Conservation (phyloP, 2,797 vertebrate species). For the Bradypodion pumilum region DNA sequence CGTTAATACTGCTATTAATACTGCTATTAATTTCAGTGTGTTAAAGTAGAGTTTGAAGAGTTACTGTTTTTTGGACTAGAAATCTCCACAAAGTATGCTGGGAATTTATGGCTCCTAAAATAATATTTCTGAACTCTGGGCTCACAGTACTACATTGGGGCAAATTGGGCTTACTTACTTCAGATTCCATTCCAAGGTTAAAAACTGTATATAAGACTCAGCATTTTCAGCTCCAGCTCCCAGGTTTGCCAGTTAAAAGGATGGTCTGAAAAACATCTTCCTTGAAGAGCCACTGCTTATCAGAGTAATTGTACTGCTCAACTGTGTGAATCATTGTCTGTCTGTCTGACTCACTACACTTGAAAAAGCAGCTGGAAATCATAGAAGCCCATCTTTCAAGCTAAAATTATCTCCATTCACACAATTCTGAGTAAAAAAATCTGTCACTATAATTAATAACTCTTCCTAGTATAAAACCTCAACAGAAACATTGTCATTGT, state of each 20-base stretch:
- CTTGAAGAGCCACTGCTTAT: background rate
- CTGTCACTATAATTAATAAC: slow-evolving; percentile 46
- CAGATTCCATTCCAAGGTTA: background rate
- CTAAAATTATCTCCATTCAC: slow-evolving; percentile 43
- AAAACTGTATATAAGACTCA: background rate
- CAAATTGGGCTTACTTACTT: background rate
- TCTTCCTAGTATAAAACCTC: too few relatives aligned
- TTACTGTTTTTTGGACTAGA: background rate
- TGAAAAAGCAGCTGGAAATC: background rate
- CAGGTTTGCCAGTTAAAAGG: slow-evolving; percentile 20
- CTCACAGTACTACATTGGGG: background rate
- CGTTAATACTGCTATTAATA: background rate
- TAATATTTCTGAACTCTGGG: background rate
- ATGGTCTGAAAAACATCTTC: background rate
- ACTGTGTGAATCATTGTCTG: background rate
- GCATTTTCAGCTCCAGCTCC: background rate
- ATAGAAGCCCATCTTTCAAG: slow-evolving; percentile 28
- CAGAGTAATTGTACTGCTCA: background rate
- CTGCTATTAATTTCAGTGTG: background rate
- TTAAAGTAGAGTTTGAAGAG: background rate
- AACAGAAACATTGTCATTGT: too few relatives aligned
- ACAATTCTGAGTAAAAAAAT: slow-evolving; percentile 50
- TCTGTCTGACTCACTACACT: background rate
- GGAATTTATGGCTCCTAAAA: background rate
- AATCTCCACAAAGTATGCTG: background rate